A percentile compares a stretch with the other conserved stretches of the same genome.
Conservation (phyloP, 2,888 invertebrate species). For the Cosmia pyralina region DNA sequence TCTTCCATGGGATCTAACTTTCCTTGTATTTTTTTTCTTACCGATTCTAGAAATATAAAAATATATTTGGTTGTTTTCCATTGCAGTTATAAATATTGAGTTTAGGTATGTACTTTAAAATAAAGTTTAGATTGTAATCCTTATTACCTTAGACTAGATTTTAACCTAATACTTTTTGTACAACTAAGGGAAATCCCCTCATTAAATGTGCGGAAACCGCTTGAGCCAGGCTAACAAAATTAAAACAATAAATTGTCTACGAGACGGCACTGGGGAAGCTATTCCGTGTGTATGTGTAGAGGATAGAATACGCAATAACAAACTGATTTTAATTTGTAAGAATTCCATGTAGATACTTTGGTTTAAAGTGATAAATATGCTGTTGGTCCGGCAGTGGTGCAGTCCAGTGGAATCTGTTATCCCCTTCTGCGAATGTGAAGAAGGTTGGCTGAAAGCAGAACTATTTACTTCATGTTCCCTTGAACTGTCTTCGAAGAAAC, state of each 20-base stretch:
- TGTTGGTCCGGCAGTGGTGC: conserved; percentile 11
- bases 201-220: conserved; percentile 8
- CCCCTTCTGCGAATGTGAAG: conserved; percentile 19
- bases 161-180: conserved; percentile 8
- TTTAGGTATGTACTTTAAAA: background rate
- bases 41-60: background rate
- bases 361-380: conserved; percentile 10
- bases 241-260: conserved; percentile 6
- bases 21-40: conserved; percentile 41
- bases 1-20: background rate
- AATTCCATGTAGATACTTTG: conserved; percentile 3
- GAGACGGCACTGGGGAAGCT: conserved; percentile 1
- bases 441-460: conserved; percentile 4
- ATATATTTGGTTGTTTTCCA: conserved; percentile 13
- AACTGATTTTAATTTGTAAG: background rate
- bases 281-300: conserved; percentile 1
- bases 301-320: background rate
- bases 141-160: background rate
- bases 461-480: background rate
- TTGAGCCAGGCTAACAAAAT: conserved; percentile 4
- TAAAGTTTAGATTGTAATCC: background rate
- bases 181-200: background rate
- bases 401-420: background rate
- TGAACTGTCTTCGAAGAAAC: conserved; percentile 22
- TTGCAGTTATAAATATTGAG: conserved; percentile 7